These are phyloP conservation scores for Periplaneta americana DNA, from an alignment of 1,140 invertebrate genomes.

Conservation along the genomic window DNA sequence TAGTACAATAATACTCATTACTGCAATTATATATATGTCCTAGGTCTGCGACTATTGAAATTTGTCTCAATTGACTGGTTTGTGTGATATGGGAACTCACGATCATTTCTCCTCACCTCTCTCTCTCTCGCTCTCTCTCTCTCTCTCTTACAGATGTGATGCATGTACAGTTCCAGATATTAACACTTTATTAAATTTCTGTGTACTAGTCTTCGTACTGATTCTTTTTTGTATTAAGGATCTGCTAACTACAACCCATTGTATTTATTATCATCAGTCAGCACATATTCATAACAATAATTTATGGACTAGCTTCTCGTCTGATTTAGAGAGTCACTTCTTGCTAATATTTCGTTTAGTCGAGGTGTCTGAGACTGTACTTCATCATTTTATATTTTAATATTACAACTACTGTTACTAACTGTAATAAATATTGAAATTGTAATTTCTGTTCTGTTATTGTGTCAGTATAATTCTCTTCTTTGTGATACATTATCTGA, in stretches of 20 bases:
- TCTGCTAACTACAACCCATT: background rate
- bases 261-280: background rate
- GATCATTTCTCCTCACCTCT: background rate
- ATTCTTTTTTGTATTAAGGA: background rate
- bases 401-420: background rate
- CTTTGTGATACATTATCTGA: background rate
- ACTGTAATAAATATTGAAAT: background rate
- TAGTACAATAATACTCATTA: background rate
- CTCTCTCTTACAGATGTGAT: background rate
- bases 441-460: background rate
- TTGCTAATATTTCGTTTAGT: background rate
- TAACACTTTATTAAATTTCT: background rate
- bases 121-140: background rate
- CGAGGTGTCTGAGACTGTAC: background rate
- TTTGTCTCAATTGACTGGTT: background rate
- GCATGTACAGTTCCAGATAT: background rate
- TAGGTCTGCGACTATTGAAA: background rate
- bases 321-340: background rate
- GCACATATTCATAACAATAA: background rate
- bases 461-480: background rate
- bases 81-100: background rate
- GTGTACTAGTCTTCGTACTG: background rate
- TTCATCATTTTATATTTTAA: background rate
- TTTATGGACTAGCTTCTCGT: background rate
- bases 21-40: background rate